These are phyloP conservation scores for Tragelaphus scriptus DNA, from an alignment of 2,113 vertebrate species.

Conservation along the genomic window DNA sequence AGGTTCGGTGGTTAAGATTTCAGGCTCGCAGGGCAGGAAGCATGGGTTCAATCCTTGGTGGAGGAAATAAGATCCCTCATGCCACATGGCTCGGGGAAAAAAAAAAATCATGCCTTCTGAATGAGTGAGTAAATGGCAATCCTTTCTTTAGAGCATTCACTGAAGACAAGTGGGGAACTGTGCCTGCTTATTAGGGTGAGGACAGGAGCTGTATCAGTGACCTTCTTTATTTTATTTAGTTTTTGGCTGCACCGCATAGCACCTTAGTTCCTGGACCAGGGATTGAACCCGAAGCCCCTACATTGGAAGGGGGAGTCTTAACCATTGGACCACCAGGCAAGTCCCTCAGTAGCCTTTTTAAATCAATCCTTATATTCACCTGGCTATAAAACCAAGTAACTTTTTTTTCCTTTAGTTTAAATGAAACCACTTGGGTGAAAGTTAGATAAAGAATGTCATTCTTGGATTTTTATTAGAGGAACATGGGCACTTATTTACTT, in stretches of 20 bases:
- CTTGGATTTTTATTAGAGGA: neutral
- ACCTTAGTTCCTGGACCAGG: neutral
- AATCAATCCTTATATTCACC: neutral
- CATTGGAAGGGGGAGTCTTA: neutral
- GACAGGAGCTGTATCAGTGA: neutral
- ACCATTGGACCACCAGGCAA: neutral
- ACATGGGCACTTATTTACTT: neutral
- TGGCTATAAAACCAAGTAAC: neutral
- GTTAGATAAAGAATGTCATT: neutral
- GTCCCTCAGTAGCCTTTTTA: neutral
- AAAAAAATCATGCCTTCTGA: neutral
- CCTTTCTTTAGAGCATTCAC: neutral
- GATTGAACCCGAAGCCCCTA: neutral
- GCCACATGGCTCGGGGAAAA: neutral
- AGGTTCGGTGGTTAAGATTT: neutral
- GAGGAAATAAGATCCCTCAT: neutral
- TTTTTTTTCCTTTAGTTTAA: neutral
- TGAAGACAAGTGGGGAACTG: neutral
- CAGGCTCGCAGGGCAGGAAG: neutral
- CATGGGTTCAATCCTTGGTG: neutral
- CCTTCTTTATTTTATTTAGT: neutral
- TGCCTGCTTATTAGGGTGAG: neutral
- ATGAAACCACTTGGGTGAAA: neutral
- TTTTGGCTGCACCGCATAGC: neutral
- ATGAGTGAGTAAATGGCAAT: neutral